A percentile compares a stretch with the other conserved stretches of the same genome.
Conservation (phyloP, 2,888 invertebrate species). For the Cynaeus angustus region DNA sequence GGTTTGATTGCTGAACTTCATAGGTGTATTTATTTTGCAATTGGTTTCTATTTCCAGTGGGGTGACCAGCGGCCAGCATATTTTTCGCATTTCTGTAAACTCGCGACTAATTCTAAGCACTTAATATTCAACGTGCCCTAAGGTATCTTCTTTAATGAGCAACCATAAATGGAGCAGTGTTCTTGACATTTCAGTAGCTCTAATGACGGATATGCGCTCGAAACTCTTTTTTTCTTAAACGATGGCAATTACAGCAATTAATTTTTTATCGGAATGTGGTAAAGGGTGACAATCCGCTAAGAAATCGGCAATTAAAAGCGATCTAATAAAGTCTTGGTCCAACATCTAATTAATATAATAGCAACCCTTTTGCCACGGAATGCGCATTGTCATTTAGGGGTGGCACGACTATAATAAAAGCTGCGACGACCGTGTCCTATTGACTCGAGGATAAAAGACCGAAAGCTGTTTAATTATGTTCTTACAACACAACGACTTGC, state of each 20-base stretch:
- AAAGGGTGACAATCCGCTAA: slow-evolving; percentile 6
- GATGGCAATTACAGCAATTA: slow-evolving; percentile 9
- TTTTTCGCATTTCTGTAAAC: slow-evolving; percentile 29
- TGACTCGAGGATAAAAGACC: slow-evolving; percentile 61
- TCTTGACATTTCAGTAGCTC: slow-evolving; percentile 32
- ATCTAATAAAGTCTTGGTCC: slow-evolving; percentile 65
- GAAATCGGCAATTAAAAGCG: slow-evolving; percentile 44
- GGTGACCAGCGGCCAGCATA: slow-evolving; percentile 8
- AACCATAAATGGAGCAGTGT: slow-evolving; percentile 7
- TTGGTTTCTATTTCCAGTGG: slow-evolving; percentile 19
- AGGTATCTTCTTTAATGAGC: slow-evolving; percentile 38
- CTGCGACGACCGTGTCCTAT: slow-evolving; percentile 58
- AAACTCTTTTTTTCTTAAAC: not conserved
- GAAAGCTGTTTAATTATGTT: slow-evolving; percentile 66
- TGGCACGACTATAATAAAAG: slow-evolving; percentile 58
- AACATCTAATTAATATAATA: slow-evolving; percentile 67
- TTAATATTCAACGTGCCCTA: slow-evolving; percentile 28
- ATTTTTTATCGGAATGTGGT: slow-evolving; percentile 1
- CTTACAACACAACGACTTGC: slow-evolving; percentile 62
- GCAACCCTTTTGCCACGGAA: slow-evolving; percentile 65
- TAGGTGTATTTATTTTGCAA: slow-evolving; percentile 18
- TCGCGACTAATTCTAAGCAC: slow-evolving; percentile 25
- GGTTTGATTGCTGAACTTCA: slow-evolving; percentile 30
- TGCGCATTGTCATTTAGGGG: slow-evolving; percentile 65
- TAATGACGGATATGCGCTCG: slow-evolving; percentile 1